These are phyloP conservation scores for Cryptus armator DNA, from an alignment of 2,888 invertebrate species.

Conservation along the genomic window DNA sequence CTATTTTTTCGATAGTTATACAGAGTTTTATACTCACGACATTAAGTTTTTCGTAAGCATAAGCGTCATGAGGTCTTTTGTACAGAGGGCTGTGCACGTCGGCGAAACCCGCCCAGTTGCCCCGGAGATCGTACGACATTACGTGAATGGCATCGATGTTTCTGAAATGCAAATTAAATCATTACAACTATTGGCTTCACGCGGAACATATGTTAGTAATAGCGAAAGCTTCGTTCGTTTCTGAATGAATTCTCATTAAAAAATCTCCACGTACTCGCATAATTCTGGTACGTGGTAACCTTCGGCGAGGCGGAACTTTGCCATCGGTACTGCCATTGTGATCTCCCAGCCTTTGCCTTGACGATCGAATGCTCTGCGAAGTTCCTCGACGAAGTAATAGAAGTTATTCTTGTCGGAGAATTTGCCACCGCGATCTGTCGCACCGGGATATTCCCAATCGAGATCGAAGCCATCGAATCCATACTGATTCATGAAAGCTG, in stretches of 20 bases:
- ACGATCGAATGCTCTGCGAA: conserved; percentile 92
- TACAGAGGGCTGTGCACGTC: conserved; percentile 95
- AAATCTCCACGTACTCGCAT: conserved; percentile 90
- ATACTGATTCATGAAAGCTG: conserved; percentile 91
- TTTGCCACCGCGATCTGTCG: conserved; percentile 93
- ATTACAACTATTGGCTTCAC: neutral
- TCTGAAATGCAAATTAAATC: conserved; percentile 83
- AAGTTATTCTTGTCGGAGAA: conserved; percentile 94
- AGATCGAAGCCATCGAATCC: conserved; percentile 94
- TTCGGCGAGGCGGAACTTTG: conserved; percentile 94
- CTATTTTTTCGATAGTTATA: neutral
- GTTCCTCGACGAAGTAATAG: conserved; percentile 93
- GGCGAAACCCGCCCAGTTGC: conserved; percentile 96
- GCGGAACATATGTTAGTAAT: neutral
- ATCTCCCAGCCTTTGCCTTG: conserved; percentile 93
- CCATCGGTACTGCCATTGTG: conserved; percentile 95
- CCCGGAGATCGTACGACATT: conserved; percentile 94
- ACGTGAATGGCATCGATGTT: conserved; percentile 93
- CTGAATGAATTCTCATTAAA: conserved; percentile 4
- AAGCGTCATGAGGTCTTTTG: conserved; percentile 94
- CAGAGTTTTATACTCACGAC: conserved; percentile 88
- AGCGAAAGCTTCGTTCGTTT: neutral
- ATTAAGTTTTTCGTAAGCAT: conserved; percentile 95
- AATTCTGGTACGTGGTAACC: conserved; percentile 96
- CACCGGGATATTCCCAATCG: conserved; percentile 97